Base-by-base conservation (phyloP, 1,140 invertebrate species). In the Palaemon carinicauda region DNA sequence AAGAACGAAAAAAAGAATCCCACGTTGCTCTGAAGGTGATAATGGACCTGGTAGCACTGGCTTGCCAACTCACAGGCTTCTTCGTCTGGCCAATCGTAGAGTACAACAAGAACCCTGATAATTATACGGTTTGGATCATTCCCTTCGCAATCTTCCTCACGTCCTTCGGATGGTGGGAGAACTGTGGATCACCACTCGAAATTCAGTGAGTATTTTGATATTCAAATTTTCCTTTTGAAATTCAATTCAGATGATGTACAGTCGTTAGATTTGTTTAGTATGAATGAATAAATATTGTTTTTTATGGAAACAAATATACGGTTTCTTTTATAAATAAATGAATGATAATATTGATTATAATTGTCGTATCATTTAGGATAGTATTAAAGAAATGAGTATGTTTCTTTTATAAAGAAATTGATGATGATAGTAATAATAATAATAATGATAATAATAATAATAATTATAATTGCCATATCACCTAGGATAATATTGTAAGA, bases 111-210 rank as follows among this genome's bases (percentile, higher is more conserved):
- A 60, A 87, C 14, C 90, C 87, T 1, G 82, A 89, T 69, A 24
- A 33, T 15, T 85, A 56, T 52, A 65, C 65, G 9, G 89, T 96
- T 29, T 98, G 96, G 96, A 93, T 97, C 10, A 95, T 98, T 80
- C 97, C 97, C 0, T 91, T 97, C 0, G 93, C 96, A 0, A 93
- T 97, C 10, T 91, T 98, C 53, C 94, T 97, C 60, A 95, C 97
- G 56, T 98, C 97, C 3, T 94, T 97, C 41, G 96, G 96, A 31
- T 99, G 97, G 96, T 99, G 98, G 98, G 98, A 99, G 92, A 99
- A 99, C 92, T 99, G 96, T 97, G 0, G 96, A 96, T 33, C 94
- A 94, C 88, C 94, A 96, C 80, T 97, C 96, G 88, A 94, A 95
- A 0, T 94, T 97, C 84, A 41, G 89, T 89, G 33, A 88, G 89